A percentile compares a stretch with the other conserved stretches of the same genome.
phyloP scores from a whole-genome alignment of 2,888 invertebrate species.

The Lampropteryx suffumata region DNA sequence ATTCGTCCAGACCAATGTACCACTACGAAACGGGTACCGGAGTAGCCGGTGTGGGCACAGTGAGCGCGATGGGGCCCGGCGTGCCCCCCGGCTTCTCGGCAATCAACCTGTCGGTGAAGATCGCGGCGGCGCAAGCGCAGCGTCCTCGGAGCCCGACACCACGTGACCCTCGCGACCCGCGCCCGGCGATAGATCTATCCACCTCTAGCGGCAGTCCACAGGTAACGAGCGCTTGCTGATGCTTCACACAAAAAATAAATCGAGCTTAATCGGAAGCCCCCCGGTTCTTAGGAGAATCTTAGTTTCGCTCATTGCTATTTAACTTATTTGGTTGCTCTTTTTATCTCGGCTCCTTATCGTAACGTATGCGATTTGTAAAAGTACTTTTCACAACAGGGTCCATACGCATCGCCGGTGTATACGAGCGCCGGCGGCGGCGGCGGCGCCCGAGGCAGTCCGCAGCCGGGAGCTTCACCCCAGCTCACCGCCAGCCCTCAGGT shows the following conservation, averaged over 20 bases:
- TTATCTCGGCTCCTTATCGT: slow-evolving; percentile 19
- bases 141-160: slow-evolving; percentile 89
- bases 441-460: slow-evolving; percentile 90
- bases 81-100: slow-evolving; percentile 90
- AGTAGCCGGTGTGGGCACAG: slow-evolving; percentile 83
- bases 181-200: slow-evolving; percentile 93
- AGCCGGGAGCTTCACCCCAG: slow-evolving; percentile 91
- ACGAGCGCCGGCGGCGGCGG: slow-evolving; percentile 89
- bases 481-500: slow-evolving; percentile 94
- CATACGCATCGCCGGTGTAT: slow-evolving; percentile 90
- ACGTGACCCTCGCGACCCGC: slow-evolving; percentile 89
- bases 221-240: slow-evolving; percentile 71
- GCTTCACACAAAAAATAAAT: slow-evolving; percentile 6
- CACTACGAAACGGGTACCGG: slow-evolving; percentile 86
- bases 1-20: slow-evolving; percentile 88
- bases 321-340: slow-evolving; percentile 26
- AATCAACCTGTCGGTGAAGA: slow-evolving; percentile 93
- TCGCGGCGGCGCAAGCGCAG: slow-evolving; percentile 88
- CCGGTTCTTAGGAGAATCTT: slow-evolving; percentile 6
- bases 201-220: slow-evolving; percentile 95
- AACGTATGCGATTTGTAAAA: slow-evolving; percentile 37
- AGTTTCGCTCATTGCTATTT: slow-evolving; percentile 25
- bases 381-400: slow-evolving; percentile 83
- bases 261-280: too few relatives aligned
- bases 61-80: slow-evolving; percentile 86